Evolutionary conservation across 92 coral and sea anemone species (phyloP).

Genomic region (Epizoanthus fatuus): DNA sequence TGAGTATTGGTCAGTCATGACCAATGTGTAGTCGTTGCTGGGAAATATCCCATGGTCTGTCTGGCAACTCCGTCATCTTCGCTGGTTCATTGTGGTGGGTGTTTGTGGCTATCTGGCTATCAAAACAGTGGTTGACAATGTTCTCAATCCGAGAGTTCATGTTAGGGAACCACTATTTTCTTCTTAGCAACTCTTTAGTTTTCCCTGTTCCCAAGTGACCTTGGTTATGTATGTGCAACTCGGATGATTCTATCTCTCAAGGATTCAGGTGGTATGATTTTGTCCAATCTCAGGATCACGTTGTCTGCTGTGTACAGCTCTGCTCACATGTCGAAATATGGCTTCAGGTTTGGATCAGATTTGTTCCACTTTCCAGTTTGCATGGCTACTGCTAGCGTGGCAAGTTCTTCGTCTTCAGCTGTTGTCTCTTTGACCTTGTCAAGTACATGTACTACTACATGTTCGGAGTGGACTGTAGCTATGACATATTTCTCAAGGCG

Average conservation of each 20-base stretch:
- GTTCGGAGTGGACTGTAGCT: constrained; percentile 42
- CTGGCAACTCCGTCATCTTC: constrained; percentile 70
- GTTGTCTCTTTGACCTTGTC: constrained; percentile 52
- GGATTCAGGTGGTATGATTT: constrained; percentile 63
- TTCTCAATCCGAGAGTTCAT: no score
- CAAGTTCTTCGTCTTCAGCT: constrained; percentile 23
- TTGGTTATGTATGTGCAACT: no score
- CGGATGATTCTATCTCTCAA: constrained; percentile 22
- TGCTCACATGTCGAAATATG: constrained; percentile 56
- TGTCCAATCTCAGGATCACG: constrained; percentile 50
- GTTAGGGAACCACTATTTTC: no score
- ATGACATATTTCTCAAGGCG: constrained; percentile 43
- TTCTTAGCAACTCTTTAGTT: no score
- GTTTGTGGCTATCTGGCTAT: constrained; percentile 66
- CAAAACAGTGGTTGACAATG: constrained; percentile 14
- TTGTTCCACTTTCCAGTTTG: constrained; percentile 50
- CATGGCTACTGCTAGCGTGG: constrained; percentile 26
- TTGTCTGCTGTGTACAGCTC: constrained; percentile 54
- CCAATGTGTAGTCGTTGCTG: constrained; percentile 27
- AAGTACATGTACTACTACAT: constrained; percentile 50
- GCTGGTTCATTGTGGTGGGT: constrained; percentile 68
- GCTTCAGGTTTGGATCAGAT: constrained; percentile 39
- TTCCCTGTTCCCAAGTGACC: no score
- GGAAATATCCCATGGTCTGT: constrained; percentile 57
- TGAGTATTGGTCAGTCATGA: no score